Evolutionary conservation across 2,888 invertebrate species (phyloP), one percentile per base, ranked within the genome.

Genomic region (Phymatocera aterrima): DNA sequence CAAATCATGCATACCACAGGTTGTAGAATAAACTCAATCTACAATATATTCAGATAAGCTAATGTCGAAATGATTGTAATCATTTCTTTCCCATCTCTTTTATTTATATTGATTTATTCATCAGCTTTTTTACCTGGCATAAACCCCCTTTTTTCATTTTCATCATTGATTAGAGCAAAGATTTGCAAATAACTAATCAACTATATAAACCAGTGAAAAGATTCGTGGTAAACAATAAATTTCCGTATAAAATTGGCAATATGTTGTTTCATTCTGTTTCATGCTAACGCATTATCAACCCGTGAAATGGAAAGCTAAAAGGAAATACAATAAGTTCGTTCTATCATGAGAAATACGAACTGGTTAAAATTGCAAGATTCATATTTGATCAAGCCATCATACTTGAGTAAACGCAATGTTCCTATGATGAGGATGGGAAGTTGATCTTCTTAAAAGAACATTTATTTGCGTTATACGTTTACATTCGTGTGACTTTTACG

Each of bases 141-240:
- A n/a, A n/a, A n/a, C n/a, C n/a, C n/a, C n/a, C 18, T 18, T 61
- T 61, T 64, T 18, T 61, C 34, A 37, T 12, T 10, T 10, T 8
- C 10, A 37, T 64, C 21, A 10, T 57, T 28, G 28, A 57, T 28
- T 5, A 15, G 15, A 57, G 5, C 57, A 57, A 28, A 57, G 24
- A 57, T 57, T 28, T 57, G 28, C 28, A 28, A 57, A 57, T 57
- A 57, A 57, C 1, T 57, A 57, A n/a, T n/a, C n/a, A n/a, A n/a
- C 40, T 8, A 5, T 24, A 57, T 57, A 4, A 57, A 28, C 57
- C 57, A 57, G 57, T 28, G 57, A 57, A 3, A 15, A 24, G 64
- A 64, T 37, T 64, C 34, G 18, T 37, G 37, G 18, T 64, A 64
- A 64, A 64, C 18, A 64, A 64, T 64, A 64, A 34, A 64, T 37